A percentile compares a stretch with the other conserved stretches of the same genome.
Conservation (phyloP, 2,888 invertebrate genomes). For the Tetragnatha montana region DNA sequence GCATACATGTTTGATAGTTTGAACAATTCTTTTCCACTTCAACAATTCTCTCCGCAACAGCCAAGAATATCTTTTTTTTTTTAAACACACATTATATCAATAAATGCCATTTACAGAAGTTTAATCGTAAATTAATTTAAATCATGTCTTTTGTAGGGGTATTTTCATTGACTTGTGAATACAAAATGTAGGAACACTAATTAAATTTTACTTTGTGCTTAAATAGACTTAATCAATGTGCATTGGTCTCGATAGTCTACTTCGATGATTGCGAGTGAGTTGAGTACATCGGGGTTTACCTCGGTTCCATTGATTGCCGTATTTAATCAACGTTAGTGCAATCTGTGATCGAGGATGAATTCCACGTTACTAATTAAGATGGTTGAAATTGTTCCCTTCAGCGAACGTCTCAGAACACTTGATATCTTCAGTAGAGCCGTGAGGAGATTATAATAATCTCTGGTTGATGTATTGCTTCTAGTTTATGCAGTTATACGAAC, state of each 20-base stretch:
- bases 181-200: not conserved
- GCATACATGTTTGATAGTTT: not conserved
- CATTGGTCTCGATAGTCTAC: not conserved
- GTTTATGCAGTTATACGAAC: too few relatives aligned
- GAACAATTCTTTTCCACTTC: not conserved
- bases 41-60: too few relatives aligned
- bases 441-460: not conserved
- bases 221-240: not conserved
- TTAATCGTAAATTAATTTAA: too few relatives aligned
- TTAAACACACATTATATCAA: too few relatives aligned
- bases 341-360: not conserved
- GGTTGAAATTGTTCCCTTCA: not conserved
- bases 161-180: not conserved
- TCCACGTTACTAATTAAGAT: not conserved
- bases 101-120: too few relatives aligned
- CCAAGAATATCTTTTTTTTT: too few relatives aligned
- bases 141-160: too few relatives aligned
- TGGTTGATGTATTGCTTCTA: too few relatives aligned
- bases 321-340: not conserved
- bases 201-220: not conserved
- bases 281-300: not conserved
- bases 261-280: not conserved
- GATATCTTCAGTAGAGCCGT: not conserved
- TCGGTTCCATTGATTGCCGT: not conserved
- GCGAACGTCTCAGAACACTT: not conserved